Percentiles rank a stretch among this genome's conserved stretches.
Conservation (phyloP, 2,888 invertebrate genomes). For the Spilosoma lubricipeda region DNA sequence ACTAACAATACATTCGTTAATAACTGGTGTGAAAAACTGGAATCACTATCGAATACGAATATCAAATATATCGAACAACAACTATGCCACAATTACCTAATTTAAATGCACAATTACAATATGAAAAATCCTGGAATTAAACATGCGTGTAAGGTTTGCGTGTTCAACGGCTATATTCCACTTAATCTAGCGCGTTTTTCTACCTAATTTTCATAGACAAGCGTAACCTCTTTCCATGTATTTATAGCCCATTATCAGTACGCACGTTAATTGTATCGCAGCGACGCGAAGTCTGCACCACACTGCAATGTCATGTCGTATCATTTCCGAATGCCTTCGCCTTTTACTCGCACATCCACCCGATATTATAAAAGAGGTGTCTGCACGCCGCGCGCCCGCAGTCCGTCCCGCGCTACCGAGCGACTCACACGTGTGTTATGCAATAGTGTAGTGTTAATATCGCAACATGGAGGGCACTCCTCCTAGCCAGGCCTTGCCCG, state of each 20-base stretch:
- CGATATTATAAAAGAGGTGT: slow-evolving; percentile 80
- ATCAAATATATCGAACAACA: slow-evolving; percentile 18
- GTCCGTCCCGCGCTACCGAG: slow-evolving; percentile 76
- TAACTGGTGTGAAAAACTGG: neutral
- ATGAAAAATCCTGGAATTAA: slow-evolving; percentile 19
- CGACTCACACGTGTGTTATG: slow-evolving; percentile 77
- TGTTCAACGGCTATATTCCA: slow-evolving; percentile 36
- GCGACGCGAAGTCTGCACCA: slow-evolving; percentile 64
- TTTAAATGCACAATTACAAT: slow-evolving; percentile 31
- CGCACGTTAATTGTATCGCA: slow-evolving; percentile 34
- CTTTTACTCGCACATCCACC: slow-evolving; percentile 80
- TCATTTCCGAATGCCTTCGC: slow-evolving; percentile 72
- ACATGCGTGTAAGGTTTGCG: slow-evolving; percentile 38
- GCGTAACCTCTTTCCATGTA: slow-evolving; percentile 47
- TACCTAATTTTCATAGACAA: slow-evolving; percentile 32
- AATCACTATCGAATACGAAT: slow-evolving; percentile 29
- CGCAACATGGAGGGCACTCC: slow-evolving; percentile 78
- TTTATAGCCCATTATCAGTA: slow-evolving; percentile 33
- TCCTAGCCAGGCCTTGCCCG: slow-evolving; percentile 71
- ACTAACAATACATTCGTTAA: neutral
- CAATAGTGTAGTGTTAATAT: slow-evolving; percentile 70
- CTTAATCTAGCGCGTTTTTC: slow-evolving; percentile 33
- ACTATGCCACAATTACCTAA: slow-evolving; percentile 30
- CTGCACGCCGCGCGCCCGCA: slow-evolving; percentile 80
- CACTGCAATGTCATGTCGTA: slow-evolving; percentile 75